Evolutionary conservation across 2,797 vertebrate species (phyloP), one percentile per base, ranked within the genome.

Genomic region (Xenops minutus): DNA sequence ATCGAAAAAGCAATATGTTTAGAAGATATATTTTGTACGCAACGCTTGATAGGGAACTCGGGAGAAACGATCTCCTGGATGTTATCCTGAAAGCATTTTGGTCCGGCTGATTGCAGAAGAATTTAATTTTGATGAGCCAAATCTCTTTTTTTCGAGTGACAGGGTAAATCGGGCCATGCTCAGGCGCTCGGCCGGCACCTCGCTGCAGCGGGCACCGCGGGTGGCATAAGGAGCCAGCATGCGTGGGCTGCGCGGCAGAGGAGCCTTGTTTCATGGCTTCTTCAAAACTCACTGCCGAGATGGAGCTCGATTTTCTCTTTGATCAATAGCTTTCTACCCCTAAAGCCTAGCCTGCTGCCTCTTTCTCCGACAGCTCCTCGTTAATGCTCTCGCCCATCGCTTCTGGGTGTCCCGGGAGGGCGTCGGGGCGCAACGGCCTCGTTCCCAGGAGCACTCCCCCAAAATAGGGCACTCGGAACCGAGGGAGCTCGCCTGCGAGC

Each of bases 1-100:
- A 75, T 80, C 41, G 68, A 72, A 88, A 78, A 90, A 75, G 61
- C 49, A 68, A 88, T 77, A 89, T 66, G 83, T 95, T 89, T 74
- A 14, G 58, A 95, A 91, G 46, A 92, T 69, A 39, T 32, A 37
- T 92, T 68, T 91, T 58, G 77, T 74, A 88, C 15, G 68, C 81
- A 74, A 51, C 58, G 12, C 64, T 85, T 74, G 56, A 81, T 94
- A 81, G 64, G 19, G 59, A 90, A 37, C 79, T 73, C 62, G 19
- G 20, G 85, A 75, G 56, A 87, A 72, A 89, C 56, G 36, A 54
- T 89, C 79, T 92, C 85, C 81, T 84, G 75, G 80, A 79, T 81
- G 82, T 85, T 92, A 52, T 34, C 72, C 56, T 46, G 82, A 59
- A 89, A 75, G 14, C 36, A 30, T 84, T 93, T 86, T 9, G 63